phyloP scores from a whole-genome alignment of 2,888 invertebrate species.

The Ennomos erosarius region DNA sequence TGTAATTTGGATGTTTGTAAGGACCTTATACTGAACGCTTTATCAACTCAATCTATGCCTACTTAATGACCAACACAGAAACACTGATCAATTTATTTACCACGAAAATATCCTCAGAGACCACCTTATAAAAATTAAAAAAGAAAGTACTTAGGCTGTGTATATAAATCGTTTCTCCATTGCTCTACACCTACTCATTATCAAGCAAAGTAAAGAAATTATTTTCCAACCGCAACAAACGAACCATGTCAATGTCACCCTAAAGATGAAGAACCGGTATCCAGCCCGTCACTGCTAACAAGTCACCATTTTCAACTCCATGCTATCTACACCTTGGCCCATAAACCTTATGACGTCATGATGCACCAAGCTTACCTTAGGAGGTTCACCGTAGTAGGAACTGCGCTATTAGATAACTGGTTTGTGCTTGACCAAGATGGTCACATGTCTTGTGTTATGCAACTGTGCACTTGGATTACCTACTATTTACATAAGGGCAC shows the following conservation, averaged over 20 bases:
- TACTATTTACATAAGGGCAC: no score
- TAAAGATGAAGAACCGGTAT: conserved; percentile 15
- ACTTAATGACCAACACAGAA: no score
- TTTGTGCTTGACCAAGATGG: conserved; percentile 5
- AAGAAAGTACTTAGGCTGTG: no score
- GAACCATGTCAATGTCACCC: conserved; percentile 8
- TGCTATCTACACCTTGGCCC: conserved; percentile 23
- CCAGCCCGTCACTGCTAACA: conserved; percentile 5
- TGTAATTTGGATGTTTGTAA: no score
- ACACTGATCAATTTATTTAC: no score
- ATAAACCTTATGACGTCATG: conserved; percentile 21
- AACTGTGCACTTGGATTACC: neutral
- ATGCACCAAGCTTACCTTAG: conserved; percentile 19
- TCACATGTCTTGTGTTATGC: conserved; percentile 7
- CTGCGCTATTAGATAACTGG: conserved; percentile 8
- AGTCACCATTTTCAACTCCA: conserved; percentile 16
- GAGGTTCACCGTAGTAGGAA: conserved; percentile 12
- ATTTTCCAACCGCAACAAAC: neutral
- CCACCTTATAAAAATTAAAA: no score
- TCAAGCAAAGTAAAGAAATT: neutral
- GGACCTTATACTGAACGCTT: no score
- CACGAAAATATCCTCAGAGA: no score
- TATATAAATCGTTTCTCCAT: no score
- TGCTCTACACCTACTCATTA: no score
- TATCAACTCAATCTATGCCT: no score